A percentile compares a stretch with the other conserved stretches of the same genome.
Conservation (phyloP, 2,888 invertebrate species). For the Cistogaster globosa region DNA sequence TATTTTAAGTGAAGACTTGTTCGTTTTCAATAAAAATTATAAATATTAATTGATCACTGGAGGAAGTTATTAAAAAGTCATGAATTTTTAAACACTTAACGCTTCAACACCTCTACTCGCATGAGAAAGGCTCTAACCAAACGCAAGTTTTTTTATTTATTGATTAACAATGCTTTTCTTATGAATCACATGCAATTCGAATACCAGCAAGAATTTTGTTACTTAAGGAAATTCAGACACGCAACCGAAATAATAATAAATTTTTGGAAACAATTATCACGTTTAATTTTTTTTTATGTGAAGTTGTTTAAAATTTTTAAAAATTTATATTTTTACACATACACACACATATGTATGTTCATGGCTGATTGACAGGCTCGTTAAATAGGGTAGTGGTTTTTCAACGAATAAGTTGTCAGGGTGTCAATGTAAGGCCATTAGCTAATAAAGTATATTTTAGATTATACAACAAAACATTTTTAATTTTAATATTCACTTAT, state of each 20-base stretch:
- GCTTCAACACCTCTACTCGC: constrained; percentile 31
- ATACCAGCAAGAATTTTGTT: background rate
- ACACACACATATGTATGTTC: no score
- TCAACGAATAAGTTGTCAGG: no score
- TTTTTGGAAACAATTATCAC: constrained; percentile 13
- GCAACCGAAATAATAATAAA: constrained; percentile 16
- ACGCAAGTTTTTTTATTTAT: constrained; percentile 34
- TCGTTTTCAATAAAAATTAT: background rate
- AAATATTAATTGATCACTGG: background rate
- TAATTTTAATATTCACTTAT: no score
- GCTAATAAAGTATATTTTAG: no score
- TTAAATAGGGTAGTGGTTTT: no score
- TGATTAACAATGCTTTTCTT: constrained; percentile 5
- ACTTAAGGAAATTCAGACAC: constrained; percentile 15
- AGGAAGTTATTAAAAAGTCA: constrained; percentile 14
- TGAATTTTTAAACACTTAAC: constrained; percentile 7
- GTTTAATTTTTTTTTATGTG: background rate
- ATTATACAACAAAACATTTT: no score
- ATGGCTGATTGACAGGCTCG: no score
- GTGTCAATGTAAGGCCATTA: no score
- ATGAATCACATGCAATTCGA: constrained; percentile 28
- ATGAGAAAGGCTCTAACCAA: constrained; percentile 16
- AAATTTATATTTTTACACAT: background rate
- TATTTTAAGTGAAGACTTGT: background rate
- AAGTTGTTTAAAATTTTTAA: constrained; percentile 23